These are phyloP conservation scores for Junco hyemalis DNA, from an alignment of 2,113 vertebrate species.

Conservation along the genomic window DNA sequence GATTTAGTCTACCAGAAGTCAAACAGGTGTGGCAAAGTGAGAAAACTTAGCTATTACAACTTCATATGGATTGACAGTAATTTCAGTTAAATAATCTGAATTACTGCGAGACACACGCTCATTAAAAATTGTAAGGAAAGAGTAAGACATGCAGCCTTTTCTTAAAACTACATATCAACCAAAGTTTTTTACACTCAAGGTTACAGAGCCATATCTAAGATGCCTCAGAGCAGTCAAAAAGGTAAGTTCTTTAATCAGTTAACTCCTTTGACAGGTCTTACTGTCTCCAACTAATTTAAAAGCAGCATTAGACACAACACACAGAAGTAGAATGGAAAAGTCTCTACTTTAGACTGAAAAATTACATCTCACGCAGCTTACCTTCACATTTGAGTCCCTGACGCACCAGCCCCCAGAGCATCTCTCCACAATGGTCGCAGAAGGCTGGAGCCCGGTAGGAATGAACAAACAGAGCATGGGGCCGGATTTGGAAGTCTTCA, in stretches of 20 bases:
- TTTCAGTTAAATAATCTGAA: not conserved
- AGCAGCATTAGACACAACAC: not conserved
- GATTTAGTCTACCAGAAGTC: not conserved
- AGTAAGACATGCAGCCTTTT: not conserved
- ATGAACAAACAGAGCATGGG: constrained; percentile 93
- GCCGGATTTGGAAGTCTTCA: constrained; percentile 97
- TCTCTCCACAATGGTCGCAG: constrained; percentile 98
- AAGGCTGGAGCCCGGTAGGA: constrained; percentile 95
- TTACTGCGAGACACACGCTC: not conserved
- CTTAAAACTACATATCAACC: not conserved
- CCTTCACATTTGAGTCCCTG: constrained; percentile 99
- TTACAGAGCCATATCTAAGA: not conserved
- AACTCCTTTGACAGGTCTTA: not conserved
- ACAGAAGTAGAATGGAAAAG: accelerated
- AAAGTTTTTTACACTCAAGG: not conserved
- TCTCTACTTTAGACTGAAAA: not conserved
- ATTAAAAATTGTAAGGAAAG: not conserved
- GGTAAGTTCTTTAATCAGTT: not conserved
- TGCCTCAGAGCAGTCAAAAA: not conserved
- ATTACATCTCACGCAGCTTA: constrained; percentile 33
- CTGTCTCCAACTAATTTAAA: not conserved
- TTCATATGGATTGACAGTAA: not conserved
- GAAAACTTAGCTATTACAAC: not conserved
- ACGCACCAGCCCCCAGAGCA: constrained; percentile 95
- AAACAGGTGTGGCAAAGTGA: not conserved